Evolutionary conservation across 2,888 invertebrate genomes (phyloP), one percentile per base, ranked within the genome.

Genomic region (Drosophila affinis): DNA sequence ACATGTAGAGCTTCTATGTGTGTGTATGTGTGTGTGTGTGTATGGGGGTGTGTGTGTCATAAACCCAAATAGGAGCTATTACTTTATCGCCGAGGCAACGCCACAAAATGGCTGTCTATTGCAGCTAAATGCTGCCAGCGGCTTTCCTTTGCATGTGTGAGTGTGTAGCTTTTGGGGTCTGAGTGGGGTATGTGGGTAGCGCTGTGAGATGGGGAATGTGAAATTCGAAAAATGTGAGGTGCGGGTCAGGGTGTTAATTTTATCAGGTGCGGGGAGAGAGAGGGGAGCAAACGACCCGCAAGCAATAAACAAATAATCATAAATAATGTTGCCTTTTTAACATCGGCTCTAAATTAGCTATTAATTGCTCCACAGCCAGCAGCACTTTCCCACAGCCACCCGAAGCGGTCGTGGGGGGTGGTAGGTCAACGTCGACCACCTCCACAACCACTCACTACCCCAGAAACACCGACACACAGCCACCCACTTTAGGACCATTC

Each of bases 221-320:
- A 29, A 29, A 24, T 24, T 58, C 24, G 46, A 44, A 45, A 12
- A 49, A 52, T 39, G 32, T 59, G 44, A 34, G 58, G 54, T 51
- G 34, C 34, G 62, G 60, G 71, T 61, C 51, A 54, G 69, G 48
- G 63, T 72, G 75, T 63, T 83, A 86, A 83, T 77, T 81, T 49
- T 68, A 61, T 80, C 84, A 82, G 84, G 81, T 82, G n/a, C n/a
- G n/a, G 77, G 64, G 34, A 57, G 58, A 10, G 9, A 32, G 34
- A 24, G 55, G 21, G 14, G 24, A 45, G 34, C 53, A 46, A 59
- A 61, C 75, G 75, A 75, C 75, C 73, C 72, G 70, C 71, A 72
- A 84, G 89, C 89, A 70, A 78, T 88, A 87, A 75, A 83, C 83
- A 88, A 83, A 83, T 87, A 83, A 87, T 81, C 83, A 88, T 83